A percentile compares a stretch with the other conserved stretches of the same genome.
Conservation (phyloP, 2,888 invertebrate species). For the Drosophila imparisetae region DNA sequence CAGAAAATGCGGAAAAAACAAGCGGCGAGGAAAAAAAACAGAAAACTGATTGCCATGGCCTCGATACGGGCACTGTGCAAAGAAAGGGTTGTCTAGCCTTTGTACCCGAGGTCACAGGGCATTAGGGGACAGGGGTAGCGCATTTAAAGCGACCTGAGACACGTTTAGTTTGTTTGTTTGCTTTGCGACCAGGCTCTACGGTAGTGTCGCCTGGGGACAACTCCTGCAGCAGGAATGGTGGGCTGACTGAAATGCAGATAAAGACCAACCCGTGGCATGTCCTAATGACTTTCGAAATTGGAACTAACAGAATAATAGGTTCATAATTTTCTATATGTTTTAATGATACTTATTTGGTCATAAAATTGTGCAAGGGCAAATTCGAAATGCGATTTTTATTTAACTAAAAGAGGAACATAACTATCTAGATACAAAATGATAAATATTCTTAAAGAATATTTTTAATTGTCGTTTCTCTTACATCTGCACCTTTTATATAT, state of each 20-base stretch:
- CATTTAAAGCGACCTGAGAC: slow-evolving; percentile 33
- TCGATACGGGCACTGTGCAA: slow-evolving; percentile 65
- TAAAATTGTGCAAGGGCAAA: not conserved
- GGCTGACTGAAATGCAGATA: slow-evolving; percentile 5
- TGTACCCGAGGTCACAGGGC: slow-evolving; percentile 45
- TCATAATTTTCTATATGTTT: not conserved
- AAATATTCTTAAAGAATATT: not conserved
- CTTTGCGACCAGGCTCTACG: slow-evolving; percentile 30
- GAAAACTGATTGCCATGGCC: slow-evolving; percentile 49
- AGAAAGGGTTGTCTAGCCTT: slow-evolving; percentile 72
- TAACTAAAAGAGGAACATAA: not conserved
- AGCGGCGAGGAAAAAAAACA: slow-evolving; percentile 20
- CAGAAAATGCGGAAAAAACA: slow-evolving; percentile 52
- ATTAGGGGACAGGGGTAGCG: slow-evolving; percentile 12
- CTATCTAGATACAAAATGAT: not conserved
- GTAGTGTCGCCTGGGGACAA: slow-evolving; percentile 30
- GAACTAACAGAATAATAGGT: slow-evolving; percentile 11
- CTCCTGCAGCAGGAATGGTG: not conserved
- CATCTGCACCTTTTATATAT: not conserved
- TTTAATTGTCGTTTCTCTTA: not conserved
- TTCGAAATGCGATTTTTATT: not conserved
- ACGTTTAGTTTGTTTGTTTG: slow-evolving; percentile 69
- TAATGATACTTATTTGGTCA: not conserved
- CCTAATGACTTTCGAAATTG: slow-evolving; percentile 42
- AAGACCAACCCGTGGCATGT: not conserved